Evolutionary conservation across 2,888 invertebrate genomes (phyloP), one percentile per base, ranked within the genome.

Genomic region (Athalia rosae): DNA sequence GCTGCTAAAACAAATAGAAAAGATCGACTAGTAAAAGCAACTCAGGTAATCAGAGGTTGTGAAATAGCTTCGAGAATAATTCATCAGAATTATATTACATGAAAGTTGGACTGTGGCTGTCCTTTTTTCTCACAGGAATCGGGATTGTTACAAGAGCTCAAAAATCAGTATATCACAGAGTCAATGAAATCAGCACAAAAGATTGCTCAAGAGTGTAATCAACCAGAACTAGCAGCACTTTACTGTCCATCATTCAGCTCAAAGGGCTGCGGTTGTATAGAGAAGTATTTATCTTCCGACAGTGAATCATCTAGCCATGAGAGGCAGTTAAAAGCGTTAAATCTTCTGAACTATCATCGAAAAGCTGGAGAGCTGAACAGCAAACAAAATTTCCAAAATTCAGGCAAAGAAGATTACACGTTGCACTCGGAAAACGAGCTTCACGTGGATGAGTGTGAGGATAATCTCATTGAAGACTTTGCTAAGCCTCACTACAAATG

Each of bases 251-350:
- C 69, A 43, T 71, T 71, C 13, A 58, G 58, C 4, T 8, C 56
- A n/a, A 71, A 58, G 15, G 69, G 69, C 7, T 71, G 69, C 7
- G 69, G 69, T 28, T 71, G 69, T 43, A 71, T 71, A 71, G 45
- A 50, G 7, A 71, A 71, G 58, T 71, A 71, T 71, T 58, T 71
- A 45, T 58, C 58, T 58, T 56, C 69, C 28, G 69, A 41, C 13
- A 13, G 43, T 8, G 58, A 58, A 43, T 58, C 45, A 9, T 45
- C 69, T 4, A 50, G 58, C 58, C 69, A 58, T 45, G 69, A 71
- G 41, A 48, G 56, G 8, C 69, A 71, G 69, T 58, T 58, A 9
- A 71, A 58, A 45, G 69, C 69, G 5, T 15, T 71, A 45, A 69
- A 71, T 43, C 69, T 71, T 43, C 58, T 71, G 1, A 58, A 45